Conservation (phyloP, 2,113 vertebrate genomes). For the western clawed frog (Xenopus tropicalis) region DNA sequence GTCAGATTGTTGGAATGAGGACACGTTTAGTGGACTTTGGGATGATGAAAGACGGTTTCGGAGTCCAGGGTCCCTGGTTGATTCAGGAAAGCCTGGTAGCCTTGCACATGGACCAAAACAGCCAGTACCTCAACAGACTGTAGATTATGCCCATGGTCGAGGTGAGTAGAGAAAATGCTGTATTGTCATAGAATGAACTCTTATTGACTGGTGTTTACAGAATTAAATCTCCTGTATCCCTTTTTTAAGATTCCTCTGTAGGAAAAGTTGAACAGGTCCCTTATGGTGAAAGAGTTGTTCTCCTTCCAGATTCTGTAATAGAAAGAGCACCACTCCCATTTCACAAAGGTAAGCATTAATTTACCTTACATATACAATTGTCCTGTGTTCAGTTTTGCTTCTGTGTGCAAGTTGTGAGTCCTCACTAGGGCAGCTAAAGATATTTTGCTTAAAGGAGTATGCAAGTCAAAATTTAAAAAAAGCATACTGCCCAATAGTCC, state of each 20-base stretch:
- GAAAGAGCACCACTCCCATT: constrained; percentile 72
- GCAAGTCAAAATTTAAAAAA: too few relatives aligned
- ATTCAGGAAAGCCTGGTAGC: constrained; percentile 48
- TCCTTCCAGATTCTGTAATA: constrained; percentile 82
- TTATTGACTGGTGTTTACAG: too few relatives aligned
- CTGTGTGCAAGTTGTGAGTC: too few relatives aligned
- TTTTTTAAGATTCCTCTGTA: constrained; percentile 57
- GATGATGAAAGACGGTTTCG: constrained; percentile 75
- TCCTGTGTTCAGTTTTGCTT: too few relatives aligned
- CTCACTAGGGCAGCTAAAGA: too few relatives aligned
- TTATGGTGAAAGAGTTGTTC: constrained; percentile 91
- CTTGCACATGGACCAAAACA: constrained; percentile 64
- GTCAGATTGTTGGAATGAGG: constrained; percentile 74
- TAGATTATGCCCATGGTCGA: constrained; percentile 87
- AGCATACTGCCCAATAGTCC: too few relatives aligned
- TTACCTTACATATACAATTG: too few relatives aligned
- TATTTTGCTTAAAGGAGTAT: too few relatives aligned
- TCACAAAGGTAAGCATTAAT: constrained; percentile 80
- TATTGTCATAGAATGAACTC: neutral
- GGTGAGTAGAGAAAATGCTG: constrained; percentile 65
- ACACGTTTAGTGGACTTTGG: constrained; percentile 79
- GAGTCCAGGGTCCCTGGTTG: constrained; percentile 58
- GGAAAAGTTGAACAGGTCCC: constrained; percentile 88
- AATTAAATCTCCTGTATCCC: neutral
- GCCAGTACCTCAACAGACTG: constrained; percentile 83